Evolutionary conservation across 2,888 invertebrate species (phyloP), one percentile per base, ranked within the genome.

Genomic region (Acrobasis repandana): DNA sequence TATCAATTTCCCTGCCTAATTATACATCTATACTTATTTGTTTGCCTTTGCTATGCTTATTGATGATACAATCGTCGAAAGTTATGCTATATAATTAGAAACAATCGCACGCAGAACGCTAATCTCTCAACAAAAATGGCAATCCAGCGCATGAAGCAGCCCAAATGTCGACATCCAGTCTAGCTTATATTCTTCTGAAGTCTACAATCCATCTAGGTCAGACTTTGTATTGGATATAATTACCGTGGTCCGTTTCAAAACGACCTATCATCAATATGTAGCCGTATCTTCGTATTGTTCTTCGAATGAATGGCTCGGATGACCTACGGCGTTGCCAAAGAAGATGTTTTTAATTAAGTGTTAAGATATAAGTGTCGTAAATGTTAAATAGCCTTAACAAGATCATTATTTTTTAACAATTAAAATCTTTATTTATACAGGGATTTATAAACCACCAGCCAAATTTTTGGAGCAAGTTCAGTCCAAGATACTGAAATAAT

Each of bases 261-360:
- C 65, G 67, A 68, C 66, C 68, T 68, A 69, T 70, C 67, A 61
- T 62, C 62, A 51, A 63, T 70, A 75, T 70, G 70, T 74, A 72
- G 74, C 52, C 10, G 18, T 67, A 73, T 74, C 71, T 67, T 72
- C 71, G 67, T 73, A 79, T 79, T 80, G 80, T 82, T 80, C 73
- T 75, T 58, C 46, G 65, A 70, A 75, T 74, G 65, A 76, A 77
- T 71, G 63, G 69, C 61, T 65, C 60, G 11, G 48, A 48, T 52
- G 60, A 60, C 52, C 47, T 56, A 57, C 43, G 47, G 52, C 52
- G 48, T 67, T 67, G 52, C 62, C 46, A 61, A 65, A 68, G 46
- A 58, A n/a, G 51, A 48, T 61, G 51, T 65, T 59, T 61, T 9
- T 36, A 38, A 57, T 57, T 28, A 58, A 9, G 48, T 49, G 33